phyloP scores from a whole-genome alignment of 2,113 vertebrate genomes.

The Anas platyrhynchos region DNA sequence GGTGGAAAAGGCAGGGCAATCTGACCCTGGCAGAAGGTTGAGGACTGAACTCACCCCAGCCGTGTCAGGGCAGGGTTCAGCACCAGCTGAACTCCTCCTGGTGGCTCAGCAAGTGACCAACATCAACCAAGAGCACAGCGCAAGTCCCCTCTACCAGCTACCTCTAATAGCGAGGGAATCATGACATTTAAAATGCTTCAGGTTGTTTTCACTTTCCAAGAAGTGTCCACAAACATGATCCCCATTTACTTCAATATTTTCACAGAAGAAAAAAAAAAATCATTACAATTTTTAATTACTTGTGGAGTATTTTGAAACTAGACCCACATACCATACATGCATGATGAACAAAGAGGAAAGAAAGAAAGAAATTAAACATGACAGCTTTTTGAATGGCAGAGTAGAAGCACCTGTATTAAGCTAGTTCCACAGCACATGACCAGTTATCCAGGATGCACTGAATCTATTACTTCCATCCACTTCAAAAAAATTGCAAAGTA shows the following conservation, averaged over 20 bases:
- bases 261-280: background rate
- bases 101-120: rapidly evolving
- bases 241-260: background rate
- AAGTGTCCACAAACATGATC: background rate
- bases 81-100: rapidly evolving
- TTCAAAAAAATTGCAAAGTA: background rate
- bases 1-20: background rate
- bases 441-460: background rate
- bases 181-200: too few relatives aligned
- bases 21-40: background rate
- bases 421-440: background rate
- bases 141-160: background rate
- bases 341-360: too few relatives aligned
- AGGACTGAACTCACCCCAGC: background rate
- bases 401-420: rapidly evolving
- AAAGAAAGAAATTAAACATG: too few relatives aligned
- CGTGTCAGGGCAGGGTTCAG: rapidly evolving
- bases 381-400: background rate
- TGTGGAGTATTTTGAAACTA: background rate
- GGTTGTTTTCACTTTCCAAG: too few relatives aligned
- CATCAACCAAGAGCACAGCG: background rate
- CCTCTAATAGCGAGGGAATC: background rate
- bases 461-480: background rate
- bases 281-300: background rate
- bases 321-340: background rate